Conservation (phyloP, 2,888 invertebrate species). For the Diarsia mendica region DNA sequence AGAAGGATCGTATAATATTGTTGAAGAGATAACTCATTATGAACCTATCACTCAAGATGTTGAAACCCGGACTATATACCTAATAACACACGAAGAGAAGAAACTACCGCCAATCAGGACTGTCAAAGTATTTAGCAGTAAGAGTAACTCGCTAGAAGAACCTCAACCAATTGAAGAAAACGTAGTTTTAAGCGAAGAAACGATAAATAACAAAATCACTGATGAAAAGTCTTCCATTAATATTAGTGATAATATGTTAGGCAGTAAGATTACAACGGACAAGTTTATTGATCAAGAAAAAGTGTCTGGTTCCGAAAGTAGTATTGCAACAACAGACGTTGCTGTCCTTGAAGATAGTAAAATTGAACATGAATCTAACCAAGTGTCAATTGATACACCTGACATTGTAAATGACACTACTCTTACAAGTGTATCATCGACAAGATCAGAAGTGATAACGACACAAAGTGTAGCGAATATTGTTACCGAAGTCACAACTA, state of each 20-base stretch:
- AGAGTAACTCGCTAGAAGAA: conserved; percentile 89
- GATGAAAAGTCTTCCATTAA: conserved; percentile 74
- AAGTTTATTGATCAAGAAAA: conserved; percentile 33
- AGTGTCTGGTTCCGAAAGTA: conserved; percentile 20
- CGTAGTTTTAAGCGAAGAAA: conserved; percentile 56
- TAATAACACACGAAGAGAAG: conserved; percentile 94
- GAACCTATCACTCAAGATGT: conserved; percentile 76
- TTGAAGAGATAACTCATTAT: conserved; percentile 79
- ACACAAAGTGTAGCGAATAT: conserved; percentile 34
- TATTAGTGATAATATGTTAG: conserved; percentile 61
- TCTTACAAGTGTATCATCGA: conserved; percentile 3
- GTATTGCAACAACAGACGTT: conserved; percentile 8
- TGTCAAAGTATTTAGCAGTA: conserved; percentile 90
- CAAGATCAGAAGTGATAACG: conserved; percentile 4
- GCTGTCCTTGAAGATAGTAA: background rate
- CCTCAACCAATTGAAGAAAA: conserved; percentile 65
- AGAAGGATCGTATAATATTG: conserved; percentile 76
- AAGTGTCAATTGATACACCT: background rate
- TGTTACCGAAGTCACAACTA: conserved; percentile 8
- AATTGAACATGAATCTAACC: background rate
- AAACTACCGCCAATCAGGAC: conserved; percentile 91
- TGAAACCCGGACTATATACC: conserved; percentile 89
- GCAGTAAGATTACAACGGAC: conserved; percentile 46
- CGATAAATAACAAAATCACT: conserved; percentile 74
- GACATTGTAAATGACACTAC: conserved; percentile 3